phyloP scores from a whole-genome alignment of 2,888 invertebrate genomes.

The Neuroscelio doddi region DNA sequence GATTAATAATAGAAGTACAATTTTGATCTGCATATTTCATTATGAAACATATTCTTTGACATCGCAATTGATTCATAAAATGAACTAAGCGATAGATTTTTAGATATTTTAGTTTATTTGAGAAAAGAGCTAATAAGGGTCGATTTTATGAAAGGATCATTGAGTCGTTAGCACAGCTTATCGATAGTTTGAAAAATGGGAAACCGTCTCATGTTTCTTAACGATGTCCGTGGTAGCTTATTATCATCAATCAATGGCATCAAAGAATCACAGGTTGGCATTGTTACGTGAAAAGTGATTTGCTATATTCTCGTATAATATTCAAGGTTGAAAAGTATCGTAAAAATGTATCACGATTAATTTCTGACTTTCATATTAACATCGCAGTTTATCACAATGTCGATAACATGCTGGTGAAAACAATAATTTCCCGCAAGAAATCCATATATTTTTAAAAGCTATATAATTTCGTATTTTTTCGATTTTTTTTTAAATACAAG shows the following conservation, averaged over 20 bases:
- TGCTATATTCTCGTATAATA: conserved; percentile 9
- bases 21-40: no score
- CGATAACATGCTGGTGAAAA: no score
- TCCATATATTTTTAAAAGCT: no score
- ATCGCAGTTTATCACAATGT: no score
- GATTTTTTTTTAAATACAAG: no score
- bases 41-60: no score
- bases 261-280: conserved; percentile 26
- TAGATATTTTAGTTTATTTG: conserved; percentile 1
- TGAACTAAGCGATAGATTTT: no score
- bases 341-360: conserved; percentile 23
- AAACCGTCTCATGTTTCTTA: conserved; percentile 28
- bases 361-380: no score
- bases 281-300: conserved; percentile 31
- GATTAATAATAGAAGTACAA: no score
- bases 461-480: no score
- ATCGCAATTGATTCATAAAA: no score
- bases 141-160: conserved; percentile 23
- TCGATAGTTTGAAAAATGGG: conserved; percentile 22
- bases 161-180: conserved; percentile 29
- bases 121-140: conserved; percentile 8
- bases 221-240: conserved; percentile 37
- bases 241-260: conserved; percentile 41
- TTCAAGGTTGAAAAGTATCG: conserved; percentile 21
- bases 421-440: no score